Base-by-base conservation (phyloP, 2,888 invertebrate genomes). In the Lasioglossum marginatum region DNA sequence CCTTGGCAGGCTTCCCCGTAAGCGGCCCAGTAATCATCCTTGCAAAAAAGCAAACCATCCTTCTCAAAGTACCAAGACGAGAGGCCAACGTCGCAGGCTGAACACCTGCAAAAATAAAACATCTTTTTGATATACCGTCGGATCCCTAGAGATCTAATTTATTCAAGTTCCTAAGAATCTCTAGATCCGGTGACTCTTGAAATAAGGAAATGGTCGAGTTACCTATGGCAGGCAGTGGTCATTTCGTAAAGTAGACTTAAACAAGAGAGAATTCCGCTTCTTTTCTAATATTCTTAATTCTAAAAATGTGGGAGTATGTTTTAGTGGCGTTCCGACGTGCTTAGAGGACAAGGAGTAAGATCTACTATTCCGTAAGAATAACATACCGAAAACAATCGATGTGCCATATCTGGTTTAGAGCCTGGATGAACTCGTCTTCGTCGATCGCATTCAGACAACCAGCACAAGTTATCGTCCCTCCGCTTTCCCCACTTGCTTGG, bases 61-160 rank as follows among this genome's bases (percentile, higher is more conserved):
- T 98, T 98, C 96, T 99, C 99, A 95, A 98, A 98, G 95, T 99
- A 99, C 99, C 99, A 99, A 90, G 97, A 97, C 6, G 97, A 98
- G 63, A 99, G 96, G 79, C 97, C 96, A n/a, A 96, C 96, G 94
- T 98, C 98, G 94, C 99, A 99, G 0, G 97, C 98, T 23, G 98
- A 98, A 95, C 99, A 99, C 94, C 99, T 98, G 92, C 92, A 88
- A 43, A 70, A 6, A 52, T n/a, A 45, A 14, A 77, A 6, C 23
- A 63, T 77, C 63, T 8, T 27, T 14, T 4, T 1, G 23, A 14
- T 12, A 57, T 4, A n/a, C 34, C 6, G 43, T 27, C 5, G 6
- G 27, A 19, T 63, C 1, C 3, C 60, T 8, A 60, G 72, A 45
- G 31, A 14, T 45, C n/a, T 12, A 40, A 40, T 5, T 27, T 40